A percentile compares a stretch with the other conserved stretches of the same genome.
phyloP scores from a whole-genome alignment of 2,888 invertebrate genomes.

The Therioaphis trifolii region DNA sequence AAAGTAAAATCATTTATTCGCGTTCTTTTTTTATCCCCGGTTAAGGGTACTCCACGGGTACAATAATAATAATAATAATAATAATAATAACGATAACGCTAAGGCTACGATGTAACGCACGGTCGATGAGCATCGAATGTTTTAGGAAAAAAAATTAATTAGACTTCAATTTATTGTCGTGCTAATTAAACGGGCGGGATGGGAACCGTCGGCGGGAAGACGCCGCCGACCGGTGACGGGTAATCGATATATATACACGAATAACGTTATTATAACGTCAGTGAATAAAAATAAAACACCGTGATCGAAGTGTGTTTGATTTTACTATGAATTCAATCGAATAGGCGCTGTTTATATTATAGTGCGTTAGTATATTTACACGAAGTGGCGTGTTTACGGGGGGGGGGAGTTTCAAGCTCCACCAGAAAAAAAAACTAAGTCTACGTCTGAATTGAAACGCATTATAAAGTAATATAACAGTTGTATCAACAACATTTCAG shows the following conservation, averaged over 20 bases:
- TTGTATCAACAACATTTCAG: too few species aligned
- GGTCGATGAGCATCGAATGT: background rate
- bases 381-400: too few species aligned
- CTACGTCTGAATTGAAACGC: too few species aligned
- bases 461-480: too few species aligned
- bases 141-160: background rate
- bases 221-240: background rate
- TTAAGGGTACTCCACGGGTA: background rate
- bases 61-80: background rate
- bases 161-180: background rate
- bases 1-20: constrained; percentile 37
- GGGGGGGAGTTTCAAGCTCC: too few species aligned
- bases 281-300: background rate
- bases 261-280: background rate
- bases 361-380: too few species aligned
- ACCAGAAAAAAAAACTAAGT: too few species aligned
- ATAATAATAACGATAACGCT: background rate
- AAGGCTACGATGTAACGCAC: background rate
- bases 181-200: background rate
- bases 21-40: background rate
- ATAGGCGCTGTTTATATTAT: background rate
- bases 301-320: constrained; percentile 1
- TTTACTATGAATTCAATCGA: background rate
- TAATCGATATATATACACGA: background rate
- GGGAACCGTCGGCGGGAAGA: background rate